A percentile compares a stretch with the other conserved stretches of the same genome.
Conservation (phyloP, 2,113 vertebrate genomes). For the Centropus unirufus region DNA sequence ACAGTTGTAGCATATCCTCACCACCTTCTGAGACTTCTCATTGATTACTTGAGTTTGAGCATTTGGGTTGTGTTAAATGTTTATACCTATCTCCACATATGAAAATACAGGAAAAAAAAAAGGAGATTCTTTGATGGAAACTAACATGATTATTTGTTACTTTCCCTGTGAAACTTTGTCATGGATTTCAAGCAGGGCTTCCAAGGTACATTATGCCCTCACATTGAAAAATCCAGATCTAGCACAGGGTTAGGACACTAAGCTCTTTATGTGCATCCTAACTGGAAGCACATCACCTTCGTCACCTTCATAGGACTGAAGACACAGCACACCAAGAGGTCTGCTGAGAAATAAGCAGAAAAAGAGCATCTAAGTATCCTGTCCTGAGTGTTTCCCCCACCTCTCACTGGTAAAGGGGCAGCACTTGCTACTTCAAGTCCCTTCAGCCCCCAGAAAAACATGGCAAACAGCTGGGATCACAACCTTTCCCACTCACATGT, state of each 20-base stretch:
- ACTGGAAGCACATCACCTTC: background rate
- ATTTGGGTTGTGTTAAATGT: background rate
- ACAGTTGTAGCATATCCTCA: background rate
- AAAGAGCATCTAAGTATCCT: background rate
- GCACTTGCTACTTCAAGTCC: background rate
- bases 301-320: background rate
- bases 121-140: background rate
- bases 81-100: background rate
- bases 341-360: background rate
- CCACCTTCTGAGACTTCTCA: background rate
- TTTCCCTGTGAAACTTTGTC: background rate
- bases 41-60: background rate
- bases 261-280: background rate
- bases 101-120: background rate
- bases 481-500: background rate
- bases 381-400: background rate
- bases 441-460: background rate
- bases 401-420: background rate
- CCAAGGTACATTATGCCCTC: background rate
- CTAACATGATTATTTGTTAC: background rate
- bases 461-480: fast-evolving
- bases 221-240: background rate
- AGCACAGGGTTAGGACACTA: background rate
- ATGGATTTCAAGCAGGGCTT: background rate
- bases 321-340: background rate